Evolutionary conservation across 2,797 vertebrate species (phyloP).

Genomic region (Eremophila alpestris): DNA sequence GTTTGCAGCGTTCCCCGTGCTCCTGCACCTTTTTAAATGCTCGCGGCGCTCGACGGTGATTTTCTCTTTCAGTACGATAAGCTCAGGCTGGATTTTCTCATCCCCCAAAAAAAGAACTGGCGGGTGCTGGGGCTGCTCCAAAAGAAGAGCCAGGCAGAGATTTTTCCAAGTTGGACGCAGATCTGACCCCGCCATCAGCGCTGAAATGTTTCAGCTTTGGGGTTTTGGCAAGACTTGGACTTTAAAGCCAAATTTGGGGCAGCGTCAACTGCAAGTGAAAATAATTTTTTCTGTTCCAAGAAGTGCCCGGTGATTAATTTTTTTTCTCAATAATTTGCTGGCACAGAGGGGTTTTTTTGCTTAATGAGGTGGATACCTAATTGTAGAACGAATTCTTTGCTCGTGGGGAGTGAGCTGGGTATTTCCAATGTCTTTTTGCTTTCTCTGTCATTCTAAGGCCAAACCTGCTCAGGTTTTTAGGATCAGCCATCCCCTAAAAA

Average conservation of each 20-base stretch:
- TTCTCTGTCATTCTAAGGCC: neutral
- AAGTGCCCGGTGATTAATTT: neutral
- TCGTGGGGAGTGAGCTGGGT: accelerated
- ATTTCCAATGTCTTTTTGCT: neutral
- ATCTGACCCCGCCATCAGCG: neutral
- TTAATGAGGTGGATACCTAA: neutral
- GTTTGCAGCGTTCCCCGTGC: accelerated
- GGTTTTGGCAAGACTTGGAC: neutral
- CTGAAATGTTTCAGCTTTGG: conserved; percentile 27
- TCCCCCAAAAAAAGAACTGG: neutral
- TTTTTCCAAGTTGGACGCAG: neutral
- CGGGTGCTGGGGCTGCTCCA: neutral
- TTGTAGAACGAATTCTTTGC: neutral
- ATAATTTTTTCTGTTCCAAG: neutral
- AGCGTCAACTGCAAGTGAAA: neutral
- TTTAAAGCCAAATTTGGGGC: neutral
- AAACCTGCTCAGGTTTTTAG: neutral
- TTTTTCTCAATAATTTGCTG: neutral
- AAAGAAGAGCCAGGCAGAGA: neutral
- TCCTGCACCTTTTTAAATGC: neutral
- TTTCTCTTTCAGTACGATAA: neutral
- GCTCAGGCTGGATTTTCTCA: neutral
- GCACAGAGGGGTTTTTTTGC: neutral
- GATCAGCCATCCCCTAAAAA: neutral
- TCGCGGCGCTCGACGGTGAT: accelerated